Base-by-base conservation (phyloP, 2,113 vertebrate species). In the Mesocricetus auratus region DNA sequence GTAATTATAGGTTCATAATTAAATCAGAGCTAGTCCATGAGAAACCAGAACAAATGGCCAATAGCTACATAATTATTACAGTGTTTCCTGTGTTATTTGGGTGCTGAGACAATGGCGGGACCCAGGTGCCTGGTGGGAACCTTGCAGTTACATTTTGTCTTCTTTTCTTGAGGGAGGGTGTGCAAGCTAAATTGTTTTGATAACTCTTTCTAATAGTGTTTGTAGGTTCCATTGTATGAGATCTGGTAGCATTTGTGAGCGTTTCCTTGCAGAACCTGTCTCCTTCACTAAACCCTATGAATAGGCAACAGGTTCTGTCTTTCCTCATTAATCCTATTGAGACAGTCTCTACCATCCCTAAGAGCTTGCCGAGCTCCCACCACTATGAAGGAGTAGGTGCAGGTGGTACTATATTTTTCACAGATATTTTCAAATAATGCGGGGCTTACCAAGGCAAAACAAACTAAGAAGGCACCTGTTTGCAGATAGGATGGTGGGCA, bases 341-440 rank as follows among this genome's bases (percentile, higher is more conserved):
- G 99, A 0, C 98, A 99, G 97, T 99, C 99, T 98, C 99, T 99
- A 95, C 99, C 99, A 75, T 99, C 99, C 97, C 99, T 98, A 96
- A 99, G 98, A 62, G 99, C 99, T 0, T 98, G 97, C 92, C 99
- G 99, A 98, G 99, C 99, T 69, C 99, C 99, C 98, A 99, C 98
- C 42, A 99, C 98, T 45, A 99, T 99, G 98, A 99, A 99, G 89
- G 99, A 99, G 95, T 99, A 99, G 89, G 99, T 99, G 95, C 99
- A 99, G 22, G 77, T 99, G 98, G 98, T 99, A 99, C 98, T 99
- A 97, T 94, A 99, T 99, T 99, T 99, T 94, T 99, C 99, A 94
- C 98, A 99, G 98, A 99, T 99, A 94, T 99, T 99, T 98, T 99
- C 99, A 98, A 99, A 99, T 45, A 99, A 99, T 60, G 99, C 99